These are phyloP conservation scores for Polypterus senegalus DNA, from an alignment of 2,113 vertebrate genomes.

Conservation along the genomic window DNA sequence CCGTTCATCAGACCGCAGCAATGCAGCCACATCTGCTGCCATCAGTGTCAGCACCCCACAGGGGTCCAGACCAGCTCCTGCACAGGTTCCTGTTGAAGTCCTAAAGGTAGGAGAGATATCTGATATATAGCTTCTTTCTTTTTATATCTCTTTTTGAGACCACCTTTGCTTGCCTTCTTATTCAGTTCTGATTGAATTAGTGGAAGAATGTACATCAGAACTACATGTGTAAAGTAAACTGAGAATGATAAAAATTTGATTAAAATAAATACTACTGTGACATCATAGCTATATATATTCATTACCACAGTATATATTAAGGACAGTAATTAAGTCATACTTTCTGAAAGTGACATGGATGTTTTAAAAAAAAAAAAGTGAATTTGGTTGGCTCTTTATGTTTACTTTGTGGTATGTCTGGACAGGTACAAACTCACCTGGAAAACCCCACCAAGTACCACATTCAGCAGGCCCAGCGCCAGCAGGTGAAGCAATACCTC, in stretches of 20 bases:
- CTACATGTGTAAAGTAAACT: slow-evolving; percentile 5
- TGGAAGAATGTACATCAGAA: neutral
- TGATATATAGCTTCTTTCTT: neutral
- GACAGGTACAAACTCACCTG: slow-evolving; percentile 73
- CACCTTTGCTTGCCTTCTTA: neutral
- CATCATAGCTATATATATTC: too few relatives aligned
- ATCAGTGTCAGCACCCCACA: slow-evolving; percentile 55
- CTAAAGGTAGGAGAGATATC: slow-evolving; percentile 52
- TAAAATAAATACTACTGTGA: too few relatives aligned
- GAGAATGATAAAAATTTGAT: too few relatives aligned
- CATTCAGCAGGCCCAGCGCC: slow-evolving; percentile 69
- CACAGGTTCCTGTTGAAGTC: slow-evolving; percentile 73
- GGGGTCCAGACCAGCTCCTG: slow-evolving; percentile 49
- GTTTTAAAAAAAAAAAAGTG: too few relatives aligned
- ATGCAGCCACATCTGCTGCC: slow-evolving; percentile 43
- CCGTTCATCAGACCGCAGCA: slow-evolving; percentile 33
- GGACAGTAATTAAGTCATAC: too few relatives aligned
- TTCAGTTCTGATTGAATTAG: neutral
- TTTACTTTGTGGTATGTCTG: too few relatives aligned
- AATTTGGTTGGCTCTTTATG: too few relatives aligned
- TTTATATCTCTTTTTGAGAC: neutral
- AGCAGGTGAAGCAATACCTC: slow-evolving; percentile 76
- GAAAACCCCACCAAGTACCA: slow-evolving; percentile 78
- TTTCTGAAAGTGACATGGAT: too few relatives aligned
- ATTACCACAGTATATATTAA: too few relatives aligned